Evolutionary conservation across 2,888 invertebrate species (phyloP), one percentile per base, ranked within the genome.

Genomic region (Mesopsocus fuscifrons): DNA sequence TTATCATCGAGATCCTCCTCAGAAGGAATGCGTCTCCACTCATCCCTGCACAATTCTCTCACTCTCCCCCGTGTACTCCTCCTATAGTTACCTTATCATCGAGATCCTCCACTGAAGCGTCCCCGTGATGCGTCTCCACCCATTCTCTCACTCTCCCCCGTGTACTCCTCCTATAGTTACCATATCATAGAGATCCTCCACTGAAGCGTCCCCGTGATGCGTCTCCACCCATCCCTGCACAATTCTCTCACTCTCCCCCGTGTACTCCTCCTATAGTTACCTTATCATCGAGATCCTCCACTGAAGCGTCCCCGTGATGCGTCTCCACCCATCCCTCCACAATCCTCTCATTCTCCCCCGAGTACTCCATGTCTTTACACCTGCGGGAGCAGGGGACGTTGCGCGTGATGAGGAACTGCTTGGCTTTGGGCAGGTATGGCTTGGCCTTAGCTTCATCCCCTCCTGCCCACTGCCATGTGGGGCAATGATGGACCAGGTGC

Each of bases 191-290:
- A 80, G 50, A 33, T 73, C 21, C 26, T 26, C 69, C 32, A 72
- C 69, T 38, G 70, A 64, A 8, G 69, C 57, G 47, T 71, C 77
- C 55, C 76, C 87, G 62, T 94, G 92, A 64, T 97, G 95, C 11
- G 97, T 97, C 59, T 97, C 95, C 2, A 97, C 92, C 97, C 97
- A 98, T 20, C 95, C 95, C 59, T 91, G 92, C 52, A 95, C 83
- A 32, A 92, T 74, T 55, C 82, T 82, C 61, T 97, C 95, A 55
- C 88, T 80, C 41, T 87, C 83, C 51, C 83, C 79, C 52, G 81
- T 79, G 57, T 91, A 89, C 61, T 91, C 89, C 68, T n/a, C n/a
- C n/a, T n/a, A n/a, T n/a, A n/a, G n/a, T n/a, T 18, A 62, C 58
- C 64, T 81, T 82, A 49, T 85, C 84, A 49, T 82, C 82, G 18